phyloP scores from a whole-genome alignment of 2,888 invertebrate species.

The Mythimna lalbum region DNA sequence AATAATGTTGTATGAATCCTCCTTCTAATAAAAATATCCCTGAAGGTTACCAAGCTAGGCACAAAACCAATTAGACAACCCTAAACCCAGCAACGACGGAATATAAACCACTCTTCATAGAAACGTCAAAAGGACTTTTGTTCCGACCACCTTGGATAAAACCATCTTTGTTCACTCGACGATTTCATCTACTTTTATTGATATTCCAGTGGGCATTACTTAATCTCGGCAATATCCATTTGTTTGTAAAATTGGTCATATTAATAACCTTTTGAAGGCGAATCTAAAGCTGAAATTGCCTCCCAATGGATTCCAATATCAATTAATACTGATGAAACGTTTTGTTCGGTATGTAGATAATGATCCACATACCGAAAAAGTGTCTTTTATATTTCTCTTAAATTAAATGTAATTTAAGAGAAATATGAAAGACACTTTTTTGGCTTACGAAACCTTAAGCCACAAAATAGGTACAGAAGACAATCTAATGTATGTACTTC shows the following conservation, averaged over 20 bases:
- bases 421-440: too few species aligned
- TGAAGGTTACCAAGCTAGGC: too few species aligned
- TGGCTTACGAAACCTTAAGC: too few species aligned
- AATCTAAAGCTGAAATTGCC: slow-evolving; percentile 12
- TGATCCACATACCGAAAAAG: too few species aligned
- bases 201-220: slow-evolving; percentile 12
- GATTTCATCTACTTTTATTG: slow-evolving; percentile 39
- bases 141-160: slow-evolving; percentile 38
- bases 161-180: slow-evolving; percentile 18
- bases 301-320: slow-evolving; percentile 37
- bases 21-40: too few species aligned
- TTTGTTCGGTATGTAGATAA: slow-evolving; percentile 7
- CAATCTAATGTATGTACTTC: too few species aligned
- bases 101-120: slow-evolving; percentile 19
- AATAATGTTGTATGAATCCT: too few species aligned
- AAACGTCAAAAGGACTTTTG: slow-evolving; percentile 29
- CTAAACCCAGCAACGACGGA: slow-evolving; percentile 12
- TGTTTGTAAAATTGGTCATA: slow-evolving; percentile 15
- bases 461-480: too few species aligned
- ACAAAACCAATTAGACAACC: slow-evolving; percentile 27
- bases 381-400: too few species aligned
- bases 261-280: slow-evolving; percentile 13
- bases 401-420: background rate
- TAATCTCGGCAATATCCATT: slow-evolving; percentile 15
- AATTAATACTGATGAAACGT: slow-evolving; percentile 17